Percentiles rank a stretch among this genome's conserved stretches.
These are phyloP conservation scores for Busseola fusca DNA, from an alignment of 2,888 invertebrate genomes.

Conservation along the genomic window DNA sequence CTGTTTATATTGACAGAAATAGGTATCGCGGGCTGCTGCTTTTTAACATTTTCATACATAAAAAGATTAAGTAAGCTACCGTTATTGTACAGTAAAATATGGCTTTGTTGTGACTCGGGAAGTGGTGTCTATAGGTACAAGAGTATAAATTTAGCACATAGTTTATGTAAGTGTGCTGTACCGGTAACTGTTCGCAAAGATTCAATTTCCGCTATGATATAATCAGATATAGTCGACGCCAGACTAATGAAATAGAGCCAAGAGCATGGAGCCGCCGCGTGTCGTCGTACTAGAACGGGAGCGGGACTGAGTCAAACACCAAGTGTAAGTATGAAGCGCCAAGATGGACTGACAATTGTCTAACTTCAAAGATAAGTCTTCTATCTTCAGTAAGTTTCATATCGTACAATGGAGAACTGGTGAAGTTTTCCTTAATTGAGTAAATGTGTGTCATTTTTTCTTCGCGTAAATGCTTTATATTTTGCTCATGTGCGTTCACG, in stretches of 20 bases:
- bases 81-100: slow-evolving; percentile 24
- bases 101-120: slow-evolving; percentile 30
- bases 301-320: slow-evolving; percentile 24
- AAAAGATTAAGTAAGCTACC: slow-evolving; percentile 20
- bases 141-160: slow-evolving; percentile 25
- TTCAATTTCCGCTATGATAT: slow-evolving; percentile 57
- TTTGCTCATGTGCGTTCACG: slow-evolving; percentile 35
- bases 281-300: slow-evolving; percentile 14
- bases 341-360: slow-evolving; percentile 30
- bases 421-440: slow-evolving; percentile 14
- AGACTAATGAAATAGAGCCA: slow-evolving; percentile 53
- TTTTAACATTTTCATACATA: slow-evolving; percentile 46
- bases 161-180: slow-evolving; percentile 30
- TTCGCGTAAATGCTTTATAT: slow-evolving; percentile 42
- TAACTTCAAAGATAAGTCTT: slow-evolving; percentile 31
- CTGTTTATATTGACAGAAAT: slow-evolving; percentile 54
- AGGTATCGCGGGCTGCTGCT: slow-evolving; percentile 37
- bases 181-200: slow-evolving; percentile 38
- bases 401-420: slow-evolving; percentile 16
- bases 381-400: slow-evolving; percentile 14
- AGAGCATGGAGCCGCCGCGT: slow-evolving; percentile 22
- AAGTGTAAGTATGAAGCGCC: slow-evolving; percentile 40
- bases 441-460: slow-evolving; percentile 30
- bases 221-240: slow-evolving; percentile 46
- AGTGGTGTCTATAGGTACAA: slow-evolving; percentile 10